A percentile compares a stretch with the other conserved stretches of the same genome.
These are phyloP conservation scores for Seladonia tumulorum DNA, from an alignment of 2,888 invertebrate genomes.

Conservation along the genomic window DNA sequence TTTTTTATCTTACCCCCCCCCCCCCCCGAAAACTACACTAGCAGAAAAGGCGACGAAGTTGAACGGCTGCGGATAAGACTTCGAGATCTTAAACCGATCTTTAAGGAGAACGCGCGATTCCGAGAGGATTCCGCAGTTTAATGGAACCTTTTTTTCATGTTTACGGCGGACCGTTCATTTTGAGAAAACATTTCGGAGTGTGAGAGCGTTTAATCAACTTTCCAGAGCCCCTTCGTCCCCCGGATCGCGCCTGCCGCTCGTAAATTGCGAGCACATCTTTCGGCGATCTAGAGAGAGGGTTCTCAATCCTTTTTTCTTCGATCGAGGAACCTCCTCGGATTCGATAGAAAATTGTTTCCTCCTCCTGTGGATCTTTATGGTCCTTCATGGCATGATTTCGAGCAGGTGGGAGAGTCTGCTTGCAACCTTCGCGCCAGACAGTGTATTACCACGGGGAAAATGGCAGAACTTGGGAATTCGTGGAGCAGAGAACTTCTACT, in stretches of 20 bases:
- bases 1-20: background rate
- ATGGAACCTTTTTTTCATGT: conserved; percentile 2
- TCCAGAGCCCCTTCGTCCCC: background rate
- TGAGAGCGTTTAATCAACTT: background rate
- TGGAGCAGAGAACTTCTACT: conserved; percentile 13
- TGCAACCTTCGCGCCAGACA: conserved; percentile 7
- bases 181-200: background rate
- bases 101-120: background rate
- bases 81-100: background rate
- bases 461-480: conserved; percentile 45
- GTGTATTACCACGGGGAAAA: conserved; percentile 31
- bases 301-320: background rate
- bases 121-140: background rate
- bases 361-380: background rate
- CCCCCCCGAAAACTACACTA: too few relatives aligned
- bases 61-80: background rate
- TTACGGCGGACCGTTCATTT: background rate
- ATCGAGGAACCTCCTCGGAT: background rate
- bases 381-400: conserved; percentile 14
- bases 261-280: background rate
- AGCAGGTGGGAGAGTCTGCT: conserved; percentile 20
- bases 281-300: background rate
- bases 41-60: background rate
- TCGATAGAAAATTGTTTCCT: background rate
- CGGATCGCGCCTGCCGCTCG: background rate